Base-by-base conservation (phyloP, 2,888 invertebrate genomes). In the Drosophila mettleri region DNA sequence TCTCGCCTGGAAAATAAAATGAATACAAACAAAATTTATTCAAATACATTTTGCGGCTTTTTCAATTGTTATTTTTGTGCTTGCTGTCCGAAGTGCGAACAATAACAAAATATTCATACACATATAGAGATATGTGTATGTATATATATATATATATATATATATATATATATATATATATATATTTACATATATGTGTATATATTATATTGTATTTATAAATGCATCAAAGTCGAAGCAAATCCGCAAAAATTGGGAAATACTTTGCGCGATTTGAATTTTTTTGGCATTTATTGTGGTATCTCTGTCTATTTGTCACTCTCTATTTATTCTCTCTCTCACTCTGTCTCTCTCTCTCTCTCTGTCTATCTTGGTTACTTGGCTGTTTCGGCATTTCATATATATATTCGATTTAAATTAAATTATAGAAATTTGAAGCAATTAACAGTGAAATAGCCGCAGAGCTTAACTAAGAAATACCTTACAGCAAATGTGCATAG, bases 31-130 rank as follows among this genome's bases (percentile, higher is more conserved):
- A 22, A 57, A 69, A 45, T 68, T 38, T 67, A 57, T 70, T 74
- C 45, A 51, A 75, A 74, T 61, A 65, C 49, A 75, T 65, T 61
- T 65, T 69, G 70, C 22, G 20, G 43, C 41, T 36, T 20, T 62
- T 20, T 33, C 51, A 38, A 62, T 52, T 55, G 51, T 46, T 57
- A 14, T 51, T 41, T 38, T 52, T 34, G 24, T 8, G 33, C 16
- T 29, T n/a, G n/a, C n/a, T n/a, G 29, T 55, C 33, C 29, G 20
- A 51, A 52, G 51, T 66, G 45, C 41, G 20, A 36, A 49, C 2
- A 48, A 34, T 38, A 20, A 31, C 18, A 24, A 24, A 36, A 38
- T 33, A 54, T 43, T n/a, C 46, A 31, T 51, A 36, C 18, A 39
- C 14, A 49, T 33, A 55, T 16, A 33, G 12, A 46, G 7, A 22